Percentiles rank a stretch among this genome's conserved stretches.
Conservation (phyloP, 2,113 vertebrate genomes). For the Mobula birostris region DNA sequence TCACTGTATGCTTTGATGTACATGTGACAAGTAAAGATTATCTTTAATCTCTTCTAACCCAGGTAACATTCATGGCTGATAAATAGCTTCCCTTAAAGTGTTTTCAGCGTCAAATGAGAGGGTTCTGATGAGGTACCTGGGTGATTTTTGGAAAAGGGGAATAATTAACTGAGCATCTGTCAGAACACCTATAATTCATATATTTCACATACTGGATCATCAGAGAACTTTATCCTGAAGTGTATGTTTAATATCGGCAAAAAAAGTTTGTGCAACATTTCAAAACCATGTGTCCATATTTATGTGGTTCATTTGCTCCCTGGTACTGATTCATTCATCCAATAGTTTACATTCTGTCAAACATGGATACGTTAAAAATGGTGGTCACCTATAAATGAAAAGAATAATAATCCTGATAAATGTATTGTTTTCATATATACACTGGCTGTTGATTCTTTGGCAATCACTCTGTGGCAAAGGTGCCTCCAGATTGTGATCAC, state of each 20-base stretch:
- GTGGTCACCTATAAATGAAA: background rate
- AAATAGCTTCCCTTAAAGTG: background rate
- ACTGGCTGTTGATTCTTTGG: background rate
- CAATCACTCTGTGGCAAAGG: background rate
- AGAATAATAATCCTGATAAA: background rate
- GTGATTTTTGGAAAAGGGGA: background rate
- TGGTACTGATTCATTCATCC: background rate
- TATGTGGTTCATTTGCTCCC: background rate
- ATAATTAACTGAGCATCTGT: background rate
- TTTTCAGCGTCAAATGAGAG: background rate
- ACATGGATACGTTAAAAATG: background rate
- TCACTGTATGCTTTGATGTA: too few species aligned
- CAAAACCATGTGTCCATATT: background rate
- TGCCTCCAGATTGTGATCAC: background rate
- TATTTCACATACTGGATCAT: background rate
- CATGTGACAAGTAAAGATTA: too few species aligned
- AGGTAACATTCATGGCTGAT: too few species aligned
- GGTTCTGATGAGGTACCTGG: background rate
- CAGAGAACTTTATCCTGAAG: background rate
- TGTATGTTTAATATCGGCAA: slow-evolving; percentile 1
- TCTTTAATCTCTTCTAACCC: too few species aligned
- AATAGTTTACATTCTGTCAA: background rate
- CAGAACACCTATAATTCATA: too few species aligned
- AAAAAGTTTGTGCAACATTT: background rate
- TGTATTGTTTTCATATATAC: background rate